Base-by-base conservation (phyloP, 2,888 invertebrate genomes). In the Ophion slaviceki region DNA sequence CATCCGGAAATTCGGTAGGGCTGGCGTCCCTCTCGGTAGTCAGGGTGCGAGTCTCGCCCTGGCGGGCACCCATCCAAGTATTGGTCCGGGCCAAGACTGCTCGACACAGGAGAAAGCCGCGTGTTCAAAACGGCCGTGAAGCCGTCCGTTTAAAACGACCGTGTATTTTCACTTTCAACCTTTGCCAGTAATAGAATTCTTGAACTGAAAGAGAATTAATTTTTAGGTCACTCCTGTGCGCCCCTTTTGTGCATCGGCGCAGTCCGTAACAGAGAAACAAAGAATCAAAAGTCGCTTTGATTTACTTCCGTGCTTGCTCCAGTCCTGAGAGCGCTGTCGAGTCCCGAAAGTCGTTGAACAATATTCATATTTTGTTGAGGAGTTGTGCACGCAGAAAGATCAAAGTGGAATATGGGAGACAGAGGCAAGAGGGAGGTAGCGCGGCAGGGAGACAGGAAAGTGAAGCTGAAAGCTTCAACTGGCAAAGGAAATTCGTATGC, bases 401-500 rank as follows among this genome's bases (percentile, higher is more conserved):
- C 67, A 68, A 76, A 76, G 68, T 68, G 57, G 17, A 61, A 61
- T 68, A 68, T 45, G 24, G 57, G 36, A 17, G 68, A 61, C 40
- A 78, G 53, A 45, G 45, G 28, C 3, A 59, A 59, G 14, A 59
- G 40, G 7, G 36, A 40, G 32, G 66, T 36, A 40, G 70, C 53
- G 53, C 2, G 17, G 14, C 17, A n/a, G n/a, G n/a, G 67, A n/a
- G 7, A 59, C 5, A 32, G 28, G 11, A 74, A 67, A 62, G 36
- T 74, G 45, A 62, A 53, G 57, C 67, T 67, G 66, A 67, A 67
- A 67, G 77, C 72, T 80, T 66, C n/a, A 74, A 70, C 76, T 14
- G 81, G 64, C 76, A 82, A 82, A 82, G 70, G 82, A 82, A 77
- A 77, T 77, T 71, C 53, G 75, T 24, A 74, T 24, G 67, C 28